A percentile compares a stretch with the other conserved stretches of the same genome.
Conservation (phyloP, 1,140 invertebrate species). For the Aphelenchoides besseyi region DNA sequence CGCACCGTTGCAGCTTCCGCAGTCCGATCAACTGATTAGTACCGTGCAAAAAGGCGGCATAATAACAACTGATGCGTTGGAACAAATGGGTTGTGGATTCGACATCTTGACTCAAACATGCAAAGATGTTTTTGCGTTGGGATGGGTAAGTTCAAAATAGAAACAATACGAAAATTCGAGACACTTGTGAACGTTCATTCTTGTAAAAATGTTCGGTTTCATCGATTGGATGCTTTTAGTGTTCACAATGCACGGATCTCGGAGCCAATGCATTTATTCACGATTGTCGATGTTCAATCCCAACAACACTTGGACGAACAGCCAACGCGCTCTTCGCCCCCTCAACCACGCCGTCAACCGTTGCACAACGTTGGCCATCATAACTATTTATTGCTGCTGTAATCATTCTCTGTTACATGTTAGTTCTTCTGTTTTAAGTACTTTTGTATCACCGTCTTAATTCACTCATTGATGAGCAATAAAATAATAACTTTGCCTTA, state of each 20-base stretch:
- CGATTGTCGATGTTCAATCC: constrained; percentile 5
- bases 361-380: too few species aligned
- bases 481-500: too few species aligned
- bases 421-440: too few species aligned
- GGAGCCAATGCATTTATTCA: constrained; percentile 16
- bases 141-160: too few species aligned
- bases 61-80: neutral
- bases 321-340: constrained; percentile 12
- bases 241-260: constrained; percentile 15
- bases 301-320: constrained; percentile 13
- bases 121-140: constrained; percentile 18
- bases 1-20: neutral
- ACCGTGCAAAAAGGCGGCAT: neutral
- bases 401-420: too few species aligned
- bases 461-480: too few species aligned
- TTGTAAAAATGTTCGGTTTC: too few species aligned
- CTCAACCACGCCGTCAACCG: neutral
- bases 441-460: too few species aligned
- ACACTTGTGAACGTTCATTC: too few species aligned
- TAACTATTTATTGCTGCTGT: too few species aligned
- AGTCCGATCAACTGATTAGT: neutral
- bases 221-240: too few species aligned
- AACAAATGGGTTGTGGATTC: constrained; percentile 25
- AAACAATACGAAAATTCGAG: too few species aligned
- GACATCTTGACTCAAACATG: constrained; percentile 10